phyloP scores from a whole-genome alignment of 2,888 invertebrate species.

The Seira ritae region DNA sequence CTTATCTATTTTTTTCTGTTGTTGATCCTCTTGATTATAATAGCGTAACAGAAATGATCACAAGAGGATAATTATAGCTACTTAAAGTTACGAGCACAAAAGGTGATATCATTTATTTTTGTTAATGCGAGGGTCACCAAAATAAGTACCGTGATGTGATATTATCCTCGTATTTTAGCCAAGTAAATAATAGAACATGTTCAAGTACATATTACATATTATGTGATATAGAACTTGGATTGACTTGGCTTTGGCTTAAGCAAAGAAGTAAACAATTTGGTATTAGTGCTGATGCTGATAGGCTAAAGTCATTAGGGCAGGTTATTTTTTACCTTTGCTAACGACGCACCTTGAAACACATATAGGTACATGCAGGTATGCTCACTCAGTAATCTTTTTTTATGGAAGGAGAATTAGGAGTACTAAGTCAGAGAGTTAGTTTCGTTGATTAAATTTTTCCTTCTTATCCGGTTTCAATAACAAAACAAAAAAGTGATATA shows the following conservation, averaged over 20 bases:
- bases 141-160: too few species aligned
- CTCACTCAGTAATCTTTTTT: conserved; percentile 41
- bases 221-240: too few species aligned
- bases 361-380: conserved; percentile 42
- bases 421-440: conserved; percentile 32
- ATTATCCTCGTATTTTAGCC: too few species aligned
- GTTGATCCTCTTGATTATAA: conserved; percentile 62
- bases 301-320: conserved; percentile 53
- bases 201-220: too few species aligned
- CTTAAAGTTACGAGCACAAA: conserved; percentile 24
- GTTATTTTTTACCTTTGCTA: too few species aligned
- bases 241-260: too few species aligned
- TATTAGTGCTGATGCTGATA: conserved; percentile 39
- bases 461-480: conserved; percentile 62
- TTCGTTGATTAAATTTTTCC: conserved; percentile 53
- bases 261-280: too few species aligned
- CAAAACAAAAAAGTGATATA: conserved; percentile 21
- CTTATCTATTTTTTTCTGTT: conserved; percentile 46
- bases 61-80: conserved; percentile 44
- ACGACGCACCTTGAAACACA: conserved; percentile 59
- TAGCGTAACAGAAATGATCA: conserved; percentile 55
- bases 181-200: too few species aligned
- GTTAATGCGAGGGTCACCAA: conserved; percentile 50
- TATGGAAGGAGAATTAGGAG: conserved; percentile 26
- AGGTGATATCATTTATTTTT: conserved; percentile 38